Base-by-base conservation (phyloP, 1,140 invertebrate genomes). In the Asobara japonica region DNA sequence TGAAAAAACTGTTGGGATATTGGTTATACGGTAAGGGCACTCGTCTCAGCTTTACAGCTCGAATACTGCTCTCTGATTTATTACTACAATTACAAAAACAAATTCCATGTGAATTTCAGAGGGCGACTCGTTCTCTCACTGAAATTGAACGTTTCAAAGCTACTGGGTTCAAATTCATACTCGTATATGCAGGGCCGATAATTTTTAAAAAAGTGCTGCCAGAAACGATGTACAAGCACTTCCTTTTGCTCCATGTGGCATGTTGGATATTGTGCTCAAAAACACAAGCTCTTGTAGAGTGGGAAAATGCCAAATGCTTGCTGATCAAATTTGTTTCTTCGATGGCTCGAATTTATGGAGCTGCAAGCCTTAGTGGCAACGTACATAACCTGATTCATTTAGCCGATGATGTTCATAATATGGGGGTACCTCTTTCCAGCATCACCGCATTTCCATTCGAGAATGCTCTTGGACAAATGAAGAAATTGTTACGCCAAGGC, bases 11-110 rank as follows among this genome's bases (percentile, higher is more conserved):
- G n/a, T n/a, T n/a, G 13, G 45, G 68, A 25, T 68, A 65, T 61
- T 79, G 74, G 75, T 29, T 73, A 10, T 1, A 22, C 0, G 73
- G 73, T 11, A 56, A 61, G 65, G 25, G 69, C 51, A 45, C 60
- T 1, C n/a, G 8, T n/a, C 8, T 11, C 8, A n/a, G 8, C 36
- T 11, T 8, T 38, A n/a, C 36, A 38, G 36, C 8, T 11, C n/a
- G n/a, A n/a, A n/a, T n/a, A n/a, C n/a, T n/a, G n/a, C n/a, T n/a
- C n/a, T n/a, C n/a, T n/a, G n/a, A n/a, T n/a, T n/a, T n/a, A n/a
- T n/a, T n/a, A n/a, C n/a, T n/a, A n/a, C n/a, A n/a, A n/a, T n/a
- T n/a, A 10, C 31, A n/a, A n/a, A n/a, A n/a, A n/a, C n/a, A n/a
- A n/a, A n/a, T n/a, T n/a, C n/a, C n/a, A n/a, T n/a, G n/a, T n/a